These are phyloP conservation scores for Drosophila melanocephala DNA, from an alignment of 2,888 invertebrate genomes.

Conservation along the genomic window DNA sequence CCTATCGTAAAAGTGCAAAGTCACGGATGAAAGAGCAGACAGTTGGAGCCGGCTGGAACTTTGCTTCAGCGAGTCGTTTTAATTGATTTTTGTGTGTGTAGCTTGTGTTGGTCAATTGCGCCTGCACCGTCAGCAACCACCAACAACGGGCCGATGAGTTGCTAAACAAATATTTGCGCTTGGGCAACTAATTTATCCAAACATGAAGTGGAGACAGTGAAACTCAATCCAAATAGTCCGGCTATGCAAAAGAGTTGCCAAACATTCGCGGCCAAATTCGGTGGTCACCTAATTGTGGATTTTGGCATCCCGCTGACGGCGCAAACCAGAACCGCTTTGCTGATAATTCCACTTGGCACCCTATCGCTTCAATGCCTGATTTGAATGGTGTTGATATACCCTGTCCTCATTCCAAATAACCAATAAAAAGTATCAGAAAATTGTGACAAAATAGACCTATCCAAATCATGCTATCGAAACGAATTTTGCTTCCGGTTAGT, in stretches of 20 bases:
- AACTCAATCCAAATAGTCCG: slow-evolving; percentile 25
- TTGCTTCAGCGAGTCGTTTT: slow-evolving; percentile 78
- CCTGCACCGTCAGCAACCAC: slow-evolving; percentile 48
- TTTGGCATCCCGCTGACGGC: slow-evolving; percentile 25
- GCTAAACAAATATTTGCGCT: slow-evolving; percentile 58
- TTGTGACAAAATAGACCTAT: neutral
- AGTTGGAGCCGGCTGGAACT: slow-evolving; percentile 61
- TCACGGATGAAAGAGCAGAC: slow-evolving; percentile 75
- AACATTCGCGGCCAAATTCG: slow-evolving; percentile 73
- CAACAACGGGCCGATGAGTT: slow-evolving; percentile 30
- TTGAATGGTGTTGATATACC: slow-evolving; percentile 13
- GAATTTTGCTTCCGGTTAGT: neutral
- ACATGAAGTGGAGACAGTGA: slow-evolving; percentile 61
- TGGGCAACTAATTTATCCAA: slow-evolving; percentile 72
- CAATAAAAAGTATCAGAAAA: neutral
- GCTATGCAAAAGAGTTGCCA: slow-evolving; percentile 73
- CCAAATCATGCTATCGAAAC: neutral
- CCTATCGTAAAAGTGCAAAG: slow-evolving; percentile 76
- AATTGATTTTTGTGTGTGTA: slow-evolving; percentile 69
- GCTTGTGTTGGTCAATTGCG: slow-evolving; percentile 41
- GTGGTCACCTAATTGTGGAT: slow-evolving; percentile 61
- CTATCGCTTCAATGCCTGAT: slow-evolving; percentile 32
- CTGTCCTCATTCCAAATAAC: neutral
- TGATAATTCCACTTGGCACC: slow-evolving; percentile 46
- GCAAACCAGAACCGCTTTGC: slow-evolving; percentile 14